Evolutionary conservation across 2,888 invertebrate genomes (phyloP), one percentile per base, ranked within the genome.

Genomic region (Exocentrus adspersus): DNA sequence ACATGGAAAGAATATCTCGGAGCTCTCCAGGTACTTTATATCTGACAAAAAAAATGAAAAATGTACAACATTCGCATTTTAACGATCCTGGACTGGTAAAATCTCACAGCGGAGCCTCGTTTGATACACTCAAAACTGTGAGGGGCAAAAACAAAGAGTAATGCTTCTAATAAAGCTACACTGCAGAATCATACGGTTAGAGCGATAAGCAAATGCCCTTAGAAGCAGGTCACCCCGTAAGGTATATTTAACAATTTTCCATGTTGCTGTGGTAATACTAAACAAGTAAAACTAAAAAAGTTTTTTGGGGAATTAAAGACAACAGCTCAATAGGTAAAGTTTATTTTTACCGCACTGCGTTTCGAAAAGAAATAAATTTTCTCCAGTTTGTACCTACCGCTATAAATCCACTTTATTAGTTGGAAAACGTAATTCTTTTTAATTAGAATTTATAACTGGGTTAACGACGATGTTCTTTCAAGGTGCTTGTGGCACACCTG

Each of bases 1-100:
- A 37, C n/a, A n/a, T 7, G n/a, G 12, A 37, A 5, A 37, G 37
- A 37, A 37, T n/a, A 37, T 9, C 37, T n/a, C n/a, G n/a, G 37
- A 37, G 37, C n/a, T 37, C 12, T n/a, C 37, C 52, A 32, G 72
- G 70, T 70, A 74, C 68, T 74, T 74, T 74, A 73, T 73, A 73
- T 73, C 73, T 74, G 73, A 71, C 70, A 72, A 70, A 74, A 74
- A 73, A 75, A 75, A 75, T 75, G 72, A 74, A 74, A 75, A 74
- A 75, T 75, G 75, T 71, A 75, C 75, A 75, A 71, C 75, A 74
- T 74, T 75, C 75, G 75, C 75, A 75, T 75, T 75, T 75, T 75
- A 75, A 75, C 74, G 75, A 73, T 69, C 67, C 69, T 58, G 69
- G 72, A 72, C 73, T 67, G 71, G 37, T 12, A 37, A 37, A 37